These are phyloP conservation scores for Malurus melanocephalus DNA, from an alignment of 2,113 vertebrate species.

Conservation along the genomic window DNA sequence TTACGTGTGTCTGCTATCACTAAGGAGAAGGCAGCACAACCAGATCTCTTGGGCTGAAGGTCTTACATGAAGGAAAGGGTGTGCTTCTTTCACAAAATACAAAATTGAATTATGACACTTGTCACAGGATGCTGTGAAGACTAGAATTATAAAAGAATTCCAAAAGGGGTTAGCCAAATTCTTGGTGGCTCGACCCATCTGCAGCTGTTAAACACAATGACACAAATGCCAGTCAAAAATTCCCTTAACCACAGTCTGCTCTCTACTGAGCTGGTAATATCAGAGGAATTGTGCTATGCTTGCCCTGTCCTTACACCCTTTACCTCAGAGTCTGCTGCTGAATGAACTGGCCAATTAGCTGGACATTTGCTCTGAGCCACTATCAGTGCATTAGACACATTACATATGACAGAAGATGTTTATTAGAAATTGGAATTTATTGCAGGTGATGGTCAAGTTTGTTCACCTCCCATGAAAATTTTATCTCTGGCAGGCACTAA, in stretches of 20 bases:
- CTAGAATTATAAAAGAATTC: conserved; percentile 11
- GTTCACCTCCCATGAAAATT: not conserved
- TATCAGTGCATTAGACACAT: not conserved
- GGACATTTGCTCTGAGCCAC: not conserved
- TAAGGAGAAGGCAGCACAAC: not conserved
- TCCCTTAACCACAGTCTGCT: not conserved
- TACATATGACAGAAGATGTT: not conserved
- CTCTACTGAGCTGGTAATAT: not conserved
- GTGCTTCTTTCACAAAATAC: not conserved
- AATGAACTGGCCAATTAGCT: not conserved
- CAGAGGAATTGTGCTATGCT: not conserved
- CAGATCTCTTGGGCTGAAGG: not conserved
- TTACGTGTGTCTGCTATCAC: not conserved
- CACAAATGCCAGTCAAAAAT: conserved; percentile 33
- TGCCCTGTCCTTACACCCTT: not conserved
- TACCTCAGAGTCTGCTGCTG: not conserved
- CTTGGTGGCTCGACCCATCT: conserved; percentile 5
- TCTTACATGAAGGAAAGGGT: not conserved
- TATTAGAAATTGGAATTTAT: not conserved
- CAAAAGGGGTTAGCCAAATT: not conserved
- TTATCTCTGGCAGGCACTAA: not conserved
- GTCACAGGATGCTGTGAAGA: conserved; percentile 1
- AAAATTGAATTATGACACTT: not conserved
- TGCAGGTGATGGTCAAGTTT: not conserved
- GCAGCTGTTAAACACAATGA: conserved; percentile 51